A percentile compares a stretch with the other conserved stretches of the same genome.
These are phyloP conservation scores for Rhabdornis inornatus DNA, from an alignment of 2,113 vertebrate species.

Conservation along the genomic window DNA sequence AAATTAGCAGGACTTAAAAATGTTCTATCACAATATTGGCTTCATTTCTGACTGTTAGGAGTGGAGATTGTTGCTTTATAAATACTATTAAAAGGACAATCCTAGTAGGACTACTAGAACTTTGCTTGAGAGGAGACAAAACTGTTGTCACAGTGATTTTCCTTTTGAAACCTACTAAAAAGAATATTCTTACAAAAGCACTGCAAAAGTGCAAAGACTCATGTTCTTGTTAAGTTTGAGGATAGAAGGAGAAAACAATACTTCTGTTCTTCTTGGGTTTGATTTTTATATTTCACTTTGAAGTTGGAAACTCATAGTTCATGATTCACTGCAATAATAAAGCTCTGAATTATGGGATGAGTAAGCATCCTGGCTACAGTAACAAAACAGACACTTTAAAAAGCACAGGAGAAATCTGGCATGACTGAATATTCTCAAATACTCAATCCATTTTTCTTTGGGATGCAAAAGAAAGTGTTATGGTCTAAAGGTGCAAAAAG, in stretches of 20 bases:
- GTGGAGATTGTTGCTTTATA: not conserved
- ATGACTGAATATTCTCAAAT: not conserved
- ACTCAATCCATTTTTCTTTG: not conserved
- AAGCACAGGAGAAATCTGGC: not conserved
- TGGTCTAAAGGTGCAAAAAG: not conserved
- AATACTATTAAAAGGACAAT: not conserved
- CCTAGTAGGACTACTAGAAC: not conserved
- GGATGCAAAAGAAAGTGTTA: not conserved
- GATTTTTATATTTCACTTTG: slow-evolving; percentile 13
- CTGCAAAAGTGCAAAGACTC: not conserved
- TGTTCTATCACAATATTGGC: not conserved
- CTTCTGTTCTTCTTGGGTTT: not conserved
- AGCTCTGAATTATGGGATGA: not conserved
- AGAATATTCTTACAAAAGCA: not conserved
- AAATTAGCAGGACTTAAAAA: not conserved
- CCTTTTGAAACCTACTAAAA: not conserved
- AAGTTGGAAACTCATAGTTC: not conserved
- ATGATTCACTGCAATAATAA: slow-evolving; percentile 27
- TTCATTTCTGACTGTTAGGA: not conserved
- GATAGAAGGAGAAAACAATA: not conserved
- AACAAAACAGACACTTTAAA: not conserved
- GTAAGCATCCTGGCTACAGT: not conserved
- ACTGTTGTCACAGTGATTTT: not conserved
- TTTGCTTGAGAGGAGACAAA: not conserved
- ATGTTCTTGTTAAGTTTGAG: not conserved